Conservation (phyloP, 2,888 invertebrate genomes). For the Lithosia quadra region DNA sequence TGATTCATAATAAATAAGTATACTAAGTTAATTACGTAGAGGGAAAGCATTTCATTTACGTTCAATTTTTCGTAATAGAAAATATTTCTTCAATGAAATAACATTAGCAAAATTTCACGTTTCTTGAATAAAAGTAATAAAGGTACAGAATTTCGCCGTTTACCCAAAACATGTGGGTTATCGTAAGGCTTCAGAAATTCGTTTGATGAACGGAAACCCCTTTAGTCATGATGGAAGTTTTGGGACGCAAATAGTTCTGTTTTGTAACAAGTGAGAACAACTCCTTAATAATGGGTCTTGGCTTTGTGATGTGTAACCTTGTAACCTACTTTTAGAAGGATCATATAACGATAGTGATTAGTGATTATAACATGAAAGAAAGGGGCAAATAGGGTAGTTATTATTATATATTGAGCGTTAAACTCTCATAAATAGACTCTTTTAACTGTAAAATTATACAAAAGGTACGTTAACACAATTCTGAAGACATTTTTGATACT, state of each 20-base stretch:
- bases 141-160: not conserved
- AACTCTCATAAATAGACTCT: too few species aligned
- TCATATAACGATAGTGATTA: not conserved
- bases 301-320: not conserved
- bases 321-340: not conserved
- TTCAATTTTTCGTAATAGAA: not conserved
- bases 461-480: too few species aligned
- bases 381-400: not conserved
- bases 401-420: too few species aligned
- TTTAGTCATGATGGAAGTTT: constrained; percentile 12
- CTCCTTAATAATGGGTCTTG: not conserved
- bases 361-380: not conserved
- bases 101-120: not conserved
- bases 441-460: too few species aligned
- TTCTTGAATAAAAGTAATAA: not conserved
- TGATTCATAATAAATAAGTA: too few species aligned
- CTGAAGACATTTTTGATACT: too few species aligned
- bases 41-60: not conserved
- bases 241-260: not conserved
- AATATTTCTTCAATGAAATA: constrained; percentile 4
- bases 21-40: too few species aligned
- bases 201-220: constrained; percentile 22
- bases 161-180: constrained; percentile 14
- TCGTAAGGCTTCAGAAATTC: constrained; percentile 5
- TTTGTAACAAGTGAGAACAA: not conserved